Conservation (phyloP, 1,140 invertebrate genomes). For the Papilio machaon region DNA sequence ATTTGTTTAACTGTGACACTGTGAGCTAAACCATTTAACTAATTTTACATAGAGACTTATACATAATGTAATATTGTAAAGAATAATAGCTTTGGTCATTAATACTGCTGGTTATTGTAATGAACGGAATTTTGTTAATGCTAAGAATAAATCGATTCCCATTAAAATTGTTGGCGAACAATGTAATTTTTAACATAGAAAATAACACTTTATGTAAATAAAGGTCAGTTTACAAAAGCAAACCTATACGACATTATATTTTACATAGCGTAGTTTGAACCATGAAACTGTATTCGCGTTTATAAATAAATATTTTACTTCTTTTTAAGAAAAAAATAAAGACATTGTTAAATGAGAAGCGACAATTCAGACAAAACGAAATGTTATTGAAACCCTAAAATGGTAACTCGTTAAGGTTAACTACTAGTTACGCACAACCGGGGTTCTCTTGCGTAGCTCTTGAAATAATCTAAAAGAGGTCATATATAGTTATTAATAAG, state of each 20-base stretch:
- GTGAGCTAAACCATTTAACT: not conserved
- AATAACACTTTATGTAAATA: not conserved
- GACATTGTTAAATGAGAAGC: not conserved
- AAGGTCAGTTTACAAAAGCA: not conserved
- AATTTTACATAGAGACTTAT: not conserved
- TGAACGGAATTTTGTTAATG: too few species aligned
- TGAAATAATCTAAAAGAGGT: not conserved
- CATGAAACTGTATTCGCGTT: not conserved
- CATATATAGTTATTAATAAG: not conserved
- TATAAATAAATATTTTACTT: not conserved
- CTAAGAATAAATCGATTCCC: not conserved
- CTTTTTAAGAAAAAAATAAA: not conserved
- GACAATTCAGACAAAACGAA: not conserved
- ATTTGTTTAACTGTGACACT: too few species aligned
- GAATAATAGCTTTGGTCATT: not conserved
- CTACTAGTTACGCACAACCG: not conserved
- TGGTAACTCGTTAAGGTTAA: conserved; percentile 14
- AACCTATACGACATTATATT: not conserved
- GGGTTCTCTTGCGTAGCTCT: not conserved
- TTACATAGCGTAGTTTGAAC: not conserved
- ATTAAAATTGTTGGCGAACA: not conserved
- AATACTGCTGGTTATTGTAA: not conserved
- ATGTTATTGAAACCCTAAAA: conserved; percentile 16
- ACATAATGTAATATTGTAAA: not conserved
- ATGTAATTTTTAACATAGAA: not conserved